Percentiles rank a stretch among this genome's conserved stretches.
Conservation (phyloP, 1,140 invertebrate species). For the Eriocheir sinensis region DNA sequence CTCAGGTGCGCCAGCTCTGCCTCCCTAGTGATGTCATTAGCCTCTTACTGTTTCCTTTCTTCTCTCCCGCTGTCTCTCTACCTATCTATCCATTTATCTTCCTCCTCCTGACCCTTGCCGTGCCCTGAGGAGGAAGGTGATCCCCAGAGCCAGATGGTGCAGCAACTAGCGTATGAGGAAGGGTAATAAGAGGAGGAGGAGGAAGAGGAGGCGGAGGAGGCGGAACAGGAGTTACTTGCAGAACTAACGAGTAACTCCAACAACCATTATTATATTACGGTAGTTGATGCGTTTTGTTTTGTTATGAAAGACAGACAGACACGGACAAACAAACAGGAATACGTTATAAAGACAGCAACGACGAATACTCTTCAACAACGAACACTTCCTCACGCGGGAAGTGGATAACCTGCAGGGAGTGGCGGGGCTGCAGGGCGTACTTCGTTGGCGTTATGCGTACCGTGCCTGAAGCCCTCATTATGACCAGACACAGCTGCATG, state of each 20-base stretch:
- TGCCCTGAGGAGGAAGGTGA: neutral
- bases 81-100: neutral
- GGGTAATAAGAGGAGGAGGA: neutral
- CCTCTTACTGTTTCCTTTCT: neutral
- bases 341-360: no score
- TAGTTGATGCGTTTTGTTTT: neutral
- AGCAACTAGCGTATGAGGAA: neutral
- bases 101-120: neutral
- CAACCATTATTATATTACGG: neutral
- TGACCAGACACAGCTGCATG: no score
- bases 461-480: no score
- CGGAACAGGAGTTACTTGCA: neutral
- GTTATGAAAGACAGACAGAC: neutral
- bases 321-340: no score
- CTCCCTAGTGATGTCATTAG: neutral
- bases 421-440: no score
- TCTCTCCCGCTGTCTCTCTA: neutral
- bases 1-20: neutral
- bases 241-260: neutral
- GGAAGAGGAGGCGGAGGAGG: neutral
- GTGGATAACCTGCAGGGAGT: no score
- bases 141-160: constrained; percentile 18
- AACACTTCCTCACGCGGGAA: no score
- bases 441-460: no score
- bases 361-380: no score